phyloP scores from a whole-genome alignment of 2,888 invertebrate species.

The Scaeva pyrastri region DNA sequence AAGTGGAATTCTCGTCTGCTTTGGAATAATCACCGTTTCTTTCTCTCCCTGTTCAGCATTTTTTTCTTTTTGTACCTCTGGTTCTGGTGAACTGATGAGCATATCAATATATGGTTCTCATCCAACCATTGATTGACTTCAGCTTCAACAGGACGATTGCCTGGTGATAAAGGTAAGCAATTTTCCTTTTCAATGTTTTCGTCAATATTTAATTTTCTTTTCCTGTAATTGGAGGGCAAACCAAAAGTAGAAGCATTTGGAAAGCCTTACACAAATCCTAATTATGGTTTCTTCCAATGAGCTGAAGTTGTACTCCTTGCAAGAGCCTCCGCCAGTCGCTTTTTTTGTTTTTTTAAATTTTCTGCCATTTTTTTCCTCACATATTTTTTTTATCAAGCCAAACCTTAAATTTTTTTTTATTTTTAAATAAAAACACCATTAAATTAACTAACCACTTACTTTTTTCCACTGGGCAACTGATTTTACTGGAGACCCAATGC shows the following conservation, averaged over 20 bases:
- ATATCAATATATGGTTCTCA: background rate
- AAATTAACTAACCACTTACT: background rate
- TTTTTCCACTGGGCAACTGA: constrained; percentile 11
- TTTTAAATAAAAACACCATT: background rate
- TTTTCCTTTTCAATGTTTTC: too few species aligned
- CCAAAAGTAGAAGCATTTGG: too few species aligned
- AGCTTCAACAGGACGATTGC: too few species aligned
- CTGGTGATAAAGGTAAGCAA: too few species aligned
- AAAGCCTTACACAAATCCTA: too few species aligned
- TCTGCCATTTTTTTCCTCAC: background rate
- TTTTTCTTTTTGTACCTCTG: background rate
- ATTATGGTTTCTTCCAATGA: too few species aligned
- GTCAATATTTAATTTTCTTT: too few species aligned
- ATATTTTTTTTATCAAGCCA: background rate
- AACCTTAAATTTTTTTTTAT: background rate
- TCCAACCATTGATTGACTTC: too few species aligned
- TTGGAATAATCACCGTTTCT: background rate
- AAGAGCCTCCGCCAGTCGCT: background rate
- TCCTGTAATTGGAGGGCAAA: too few species aligned
- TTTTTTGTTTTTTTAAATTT: background rate
- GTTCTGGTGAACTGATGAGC: background rate
- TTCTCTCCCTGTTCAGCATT: background rate
- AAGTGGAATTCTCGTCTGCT: background rate
- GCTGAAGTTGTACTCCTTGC: background rate
- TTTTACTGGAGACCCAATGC: constrained; percentile 3